Base-by-base conservation (phyloP, 1,140 invertebrate genomes). In the Thaumatotibia leucotreta region DNA sequence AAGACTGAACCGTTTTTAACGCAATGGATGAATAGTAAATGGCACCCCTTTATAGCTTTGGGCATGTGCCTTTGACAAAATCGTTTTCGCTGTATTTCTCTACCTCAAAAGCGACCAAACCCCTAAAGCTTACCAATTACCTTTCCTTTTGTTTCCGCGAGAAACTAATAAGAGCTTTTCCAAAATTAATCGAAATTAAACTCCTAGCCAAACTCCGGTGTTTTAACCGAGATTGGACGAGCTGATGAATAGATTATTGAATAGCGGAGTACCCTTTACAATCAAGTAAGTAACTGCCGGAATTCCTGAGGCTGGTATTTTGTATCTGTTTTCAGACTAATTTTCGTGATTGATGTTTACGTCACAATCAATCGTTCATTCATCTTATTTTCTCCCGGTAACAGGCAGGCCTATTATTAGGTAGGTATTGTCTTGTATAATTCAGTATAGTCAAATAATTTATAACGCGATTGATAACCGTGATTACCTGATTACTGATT, bases 311-410 rank as follows among this genome's bases (percentile, higher is more conserved):
- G 14, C 8, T 22, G 9, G 9, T 31, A 32, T 31, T 61, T 27
- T 29, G 9, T n/a, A 10, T 9, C 20, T 24, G 17, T 24, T 54
- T 54, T 24, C 2, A 14, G n/a, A 29, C 31, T 20, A 22, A 62
- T 31, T 29, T 63, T 20, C 33, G 1, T 63, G 6, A 31, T 39
- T 70, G 66, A n/a, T n/a, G n/a, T n/a, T n/a, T n/a, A n/a, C n/a
- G n/a, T n/a, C n/a, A n/a, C n/a, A n/a, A n/a, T n/a, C n/a, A n/a
- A n/a, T n/a, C n/a, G n/a, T n/a, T n/a, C n/a, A n/a, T n/a, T n/a
- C n/a, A n/a, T n/a, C n/a, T n/a, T n/a, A n/a, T n/a, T n/a, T n/a
- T n/a, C n/a, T n/a, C n/a, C n/a, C n/a, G n/a, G n/a, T n/a, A n/a
- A n/a, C n/a, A n/a, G n/a, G n/a, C n/a, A n/a, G n/a, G n/a, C n/a